phyloP scores from a whole-genome alignment of 2,797 vertebrate species.

The Margarornis squamiger region DNA sequence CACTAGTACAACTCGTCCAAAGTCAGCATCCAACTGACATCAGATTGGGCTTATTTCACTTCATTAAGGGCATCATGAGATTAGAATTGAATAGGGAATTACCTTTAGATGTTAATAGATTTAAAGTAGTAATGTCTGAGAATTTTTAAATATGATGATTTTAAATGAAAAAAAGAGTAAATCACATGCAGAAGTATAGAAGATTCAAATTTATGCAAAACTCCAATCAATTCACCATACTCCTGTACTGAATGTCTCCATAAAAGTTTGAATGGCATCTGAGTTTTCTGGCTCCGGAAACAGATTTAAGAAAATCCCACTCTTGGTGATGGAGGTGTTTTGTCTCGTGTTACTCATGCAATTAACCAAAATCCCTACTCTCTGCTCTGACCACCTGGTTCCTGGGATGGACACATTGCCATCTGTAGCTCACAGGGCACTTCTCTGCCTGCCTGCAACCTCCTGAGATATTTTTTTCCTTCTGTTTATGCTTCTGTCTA shows the following conservation, averaged over 20 bases:
- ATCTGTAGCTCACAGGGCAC: background rate
- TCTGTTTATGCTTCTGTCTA: background rate
- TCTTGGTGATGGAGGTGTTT: conserved; percentile 2
- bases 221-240: background rate
- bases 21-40: background rate
- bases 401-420: background rate
- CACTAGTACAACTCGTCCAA: background rate
- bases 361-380: background rate
- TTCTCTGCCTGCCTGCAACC: background rate
- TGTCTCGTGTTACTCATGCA: background rate
- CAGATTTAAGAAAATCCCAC: background rate
- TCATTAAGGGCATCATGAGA: background rate
- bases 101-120: background rate
- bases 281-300: background rate
- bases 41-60: background rate
- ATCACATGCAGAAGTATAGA: background rate
- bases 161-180: background rate
- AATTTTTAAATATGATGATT: background rate
- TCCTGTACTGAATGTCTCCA: background rate
- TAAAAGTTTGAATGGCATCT: background rate
- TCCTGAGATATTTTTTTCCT: background rate
- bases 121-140: background rate
- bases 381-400: background rate
- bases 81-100: background rate
- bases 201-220: background rate